phyloP scores from a whole-genome alignment of 2,888 invertebrate genomes.

The Pterostichus madidus region DNA sequence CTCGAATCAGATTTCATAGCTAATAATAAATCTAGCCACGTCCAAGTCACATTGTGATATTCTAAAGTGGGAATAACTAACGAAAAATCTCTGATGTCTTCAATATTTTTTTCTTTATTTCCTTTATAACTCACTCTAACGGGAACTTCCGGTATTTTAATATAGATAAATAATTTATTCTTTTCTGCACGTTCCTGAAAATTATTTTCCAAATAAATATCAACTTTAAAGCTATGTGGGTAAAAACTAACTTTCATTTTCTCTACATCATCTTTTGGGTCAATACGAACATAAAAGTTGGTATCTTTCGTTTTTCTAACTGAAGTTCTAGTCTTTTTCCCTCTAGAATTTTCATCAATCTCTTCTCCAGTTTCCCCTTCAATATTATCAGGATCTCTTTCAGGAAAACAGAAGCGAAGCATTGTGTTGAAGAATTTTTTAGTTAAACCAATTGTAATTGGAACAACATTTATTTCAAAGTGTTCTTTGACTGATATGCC shows the following conservation, averaged over 20 bases:
- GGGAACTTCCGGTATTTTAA: slow-evolving; percentile 97
- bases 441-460: slow-evolving; percentile 93
- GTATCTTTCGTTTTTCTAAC: slow-evolving; percentile 84
- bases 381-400: slow-evolving; percentile 91
- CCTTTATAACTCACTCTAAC: slow-evolving; percentile 95
- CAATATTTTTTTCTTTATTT: slow-evolving; percentile 98
- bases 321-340: slow-evolving; percentile 76
- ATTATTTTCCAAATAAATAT: slow-evolving; percentile 10
- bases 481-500: slow-evolving; percentile 99
- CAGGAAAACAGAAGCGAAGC: slow-evolving; percentile 98
- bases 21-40: slow-evolving; percentile 97
- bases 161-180: slow-evolving; percentile 98
- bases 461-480: slow-evolving; percentile 98
- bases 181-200: slow-evolving; percentile 96
- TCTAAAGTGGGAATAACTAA: slow-evolving; percentile 97
- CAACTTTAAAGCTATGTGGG: slow-evolving; percentile 23
- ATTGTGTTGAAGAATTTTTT: slow-evolving; percentile 98
- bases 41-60: slow-evolving; percentile 99
- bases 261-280: slow-evolving; percentile 95
- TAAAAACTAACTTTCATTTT: slow-evolving; percentile 89
- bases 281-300: slow-evolving; percentile 93
- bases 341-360: slow-evolving; percentile 79
- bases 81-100: slow-evolving; percentile 96
- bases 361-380: slow-evolving; percentile 84
- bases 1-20: slow-evolving; percentile 97